Percentiles rank a stretch among this genome's conserved stretches.
phyloP scores from a whole-genome alignment of 1,140 invertebrate species.

The Trichomalopsis sarcophagae region DNA sequence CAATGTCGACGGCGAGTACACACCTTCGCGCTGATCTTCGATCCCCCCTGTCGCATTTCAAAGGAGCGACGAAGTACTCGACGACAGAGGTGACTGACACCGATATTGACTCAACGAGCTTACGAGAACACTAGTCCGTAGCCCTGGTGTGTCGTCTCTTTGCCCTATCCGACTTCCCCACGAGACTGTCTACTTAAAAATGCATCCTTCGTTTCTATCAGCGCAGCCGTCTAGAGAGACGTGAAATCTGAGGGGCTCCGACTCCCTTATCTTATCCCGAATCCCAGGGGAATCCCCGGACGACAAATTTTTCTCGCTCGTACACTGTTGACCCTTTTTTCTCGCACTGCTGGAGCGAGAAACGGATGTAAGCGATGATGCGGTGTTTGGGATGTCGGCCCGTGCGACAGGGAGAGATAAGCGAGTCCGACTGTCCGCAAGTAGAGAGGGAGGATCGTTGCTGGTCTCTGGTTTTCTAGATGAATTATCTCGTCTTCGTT shows the following conservation, averaged over 20 bases:
- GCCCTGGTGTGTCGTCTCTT: neutral
- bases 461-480: neutral
- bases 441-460: neutral
- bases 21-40: neutral
- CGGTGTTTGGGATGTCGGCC: neutral
- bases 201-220: constrained; percentile 23
- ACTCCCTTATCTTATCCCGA: too few species aligned
- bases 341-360: neutral
- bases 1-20: neutral
- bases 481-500: neutral
- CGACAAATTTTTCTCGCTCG: neutral
- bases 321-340: neutral
- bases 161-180: neutral
- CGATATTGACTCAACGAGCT: neutral
- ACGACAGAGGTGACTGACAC: neutral
- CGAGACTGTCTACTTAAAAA: constrained; percentile 37
- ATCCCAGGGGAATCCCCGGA: neutral
- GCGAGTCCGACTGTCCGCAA: neutral
- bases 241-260: constrained; percentile 11
- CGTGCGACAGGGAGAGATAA: neutral
- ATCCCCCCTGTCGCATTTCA: neutral
- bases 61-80: too few species aligned
- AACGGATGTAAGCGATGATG: neutral
- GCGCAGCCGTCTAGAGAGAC: neutral
- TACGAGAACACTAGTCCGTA: too few species aligned